Evolutionary conservation across 2,797 vertebrate species (phyloP), one percentile per base, ranked within the genome.

Genomic region (Notolepis coatsorum): DNA sequence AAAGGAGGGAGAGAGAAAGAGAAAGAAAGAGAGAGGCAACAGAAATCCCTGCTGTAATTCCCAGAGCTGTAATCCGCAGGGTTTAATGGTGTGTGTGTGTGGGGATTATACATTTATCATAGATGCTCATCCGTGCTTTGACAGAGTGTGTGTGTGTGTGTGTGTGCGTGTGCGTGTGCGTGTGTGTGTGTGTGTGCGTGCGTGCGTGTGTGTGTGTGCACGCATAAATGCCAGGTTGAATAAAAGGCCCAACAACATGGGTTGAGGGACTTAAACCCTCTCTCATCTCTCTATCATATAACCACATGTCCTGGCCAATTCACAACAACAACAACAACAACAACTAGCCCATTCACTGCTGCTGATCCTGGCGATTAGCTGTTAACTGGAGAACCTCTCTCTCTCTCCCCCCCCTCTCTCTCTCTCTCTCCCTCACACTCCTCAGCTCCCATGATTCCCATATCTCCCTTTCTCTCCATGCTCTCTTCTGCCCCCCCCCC

Each of bases 231-330:
- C 81, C 81, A 90, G 77, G 61, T 82, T 86, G 67, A 77, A 66
- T 81, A 70, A 75, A 73, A 73, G 66, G 51, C 73, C 78, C 65
- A 83, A 91, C 82, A 86, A 81, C 77, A 70, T 58, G 71, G 62
- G 74, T 75, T 62, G 77, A 86, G 83, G 85, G 80, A 88, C 86
- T 88, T 92, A 94, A 91, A 82, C 84, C 78, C 77, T 67, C 86
- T 48, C 47, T 48, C 13, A 23, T 39, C 72, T 73, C 88, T 90
- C 93, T 86, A 88, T 90, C 86, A 91, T 89, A 91, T 87, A 88
- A 87, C 91, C 90, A 61, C 80, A 90, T 91, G 91, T 90, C 84
- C 87, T 77, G 90, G 91, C 94, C 95, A 94, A 95, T 95, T 95
- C 95, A 92, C 89, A 88, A 80, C 80, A 85, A 92, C 75, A 80